Evolutionary conservation across 2,797 vertebrate species (phyloP), one percentile per base, ranked within the genome.

Genomic region (Lithobates pipiens): DNA sequence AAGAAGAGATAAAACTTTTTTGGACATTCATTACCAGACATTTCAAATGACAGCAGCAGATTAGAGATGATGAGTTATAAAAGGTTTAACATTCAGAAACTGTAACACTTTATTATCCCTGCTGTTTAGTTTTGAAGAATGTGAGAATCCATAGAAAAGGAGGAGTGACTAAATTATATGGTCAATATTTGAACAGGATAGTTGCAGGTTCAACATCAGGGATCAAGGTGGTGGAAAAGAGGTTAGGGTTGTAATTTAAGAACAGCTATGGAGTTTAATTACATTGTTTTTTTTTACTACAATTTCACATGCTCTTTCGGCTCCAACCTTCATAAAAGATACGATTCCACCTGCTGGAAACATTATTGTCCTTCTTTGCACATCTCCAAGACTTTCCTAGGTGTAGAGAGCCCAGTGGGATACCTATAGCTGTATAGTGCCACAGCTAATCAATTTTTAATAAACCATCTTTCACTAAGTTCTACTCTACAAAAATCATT

Each of bases 401-500:
- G 21, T 77, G 11, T 13, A 2, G 29, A 76, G 44, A 68, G 44
- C 10, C 54, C 50, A 23, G 23, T 63, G 68, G 76, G 50, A 72
- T 27, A 5, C n/a, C 71, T 23, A 39, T 46, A 21, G 65, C 10
- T 39, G 27, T 36, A 36, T 39, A n/a, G 25, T 23, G 27, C 65
- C 32, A 32, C 11, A 23, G 32, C 32, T 84, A 84, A 36, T 36
- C 5, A 25, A 25, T 63, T 84, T 84, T 23, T 46, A 75, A 71
- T 29, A 13, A 50, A 27, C 3, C 23, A 34, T 16, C 68, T 16
- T 77, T 21, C 10, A 39, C 29, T 54, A 1, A 15, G 16, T 70
- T 63, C 34, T 68, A 29, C 7, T 34, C 23, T 68, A 21, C 29
- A 23, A n/a, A 63, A 71, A 50, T 57, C 77, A 36, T 25, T 32